Conservation (phyloP, 37 sponge, comb jelly and placozoan species). For the Hexactinellida sp. region DNA sequence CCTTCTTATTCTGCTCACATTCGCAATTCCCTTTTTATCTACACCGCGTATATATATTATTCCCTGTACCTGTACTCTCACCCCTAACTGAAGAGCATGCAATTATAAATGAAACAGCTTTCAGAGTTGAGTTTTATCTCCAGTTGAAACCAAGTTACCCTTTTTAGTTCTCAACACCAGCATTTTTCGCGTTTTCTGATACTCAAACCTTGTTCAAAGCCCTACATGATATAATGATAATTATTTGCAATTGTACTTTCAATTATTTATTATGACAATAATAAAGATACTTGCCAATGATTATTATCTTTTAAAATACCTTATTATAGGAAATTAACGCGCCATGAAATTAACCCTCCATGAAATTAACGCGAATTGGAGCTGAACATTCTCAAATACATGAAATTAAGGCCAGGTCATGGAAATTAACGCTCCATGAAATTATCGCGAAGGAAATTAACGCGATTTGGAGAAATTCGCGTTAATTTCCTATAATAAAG, state of each 20-base stretch:
- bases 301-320: too few relatives aligned
- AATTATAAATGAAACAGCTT: not conserved
- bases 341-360: too few relatives aligned
- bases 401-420: too few relatives aligned
- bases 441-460: too few relatives aligned
- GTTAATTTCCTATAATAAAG: too few relatives aligned
- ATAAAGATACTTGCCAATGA: too few relatives aligned
- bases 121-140: not conserved
- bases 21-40: constrained; percentile 12
- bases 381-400: too few relatives aligned
- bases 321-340: too few relatives aligned
- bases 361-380: too few relatives aligned
- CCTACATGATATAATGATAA: not conserved
- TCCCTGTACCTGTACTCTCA: not conserved
- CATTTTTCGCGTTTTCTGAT: not conserved
- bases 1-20: constrained; percentile 14
- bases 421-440: too few relatives aligned
- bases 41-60: constrained; percentile 1
- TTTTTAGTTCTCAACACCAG: not conserved
- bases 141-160: not conserved
- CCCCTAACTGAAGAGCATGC: not conserved
- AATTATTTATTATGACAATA: not conserved
- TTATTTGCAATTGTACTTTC: not conserved
- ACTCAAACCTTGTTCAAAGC: not conserved
- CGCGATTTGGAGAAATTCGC: too few relatives aligned